Conservation (phyloP, 2,113 vertebrate species). For the Lonchura striata region DNA sequence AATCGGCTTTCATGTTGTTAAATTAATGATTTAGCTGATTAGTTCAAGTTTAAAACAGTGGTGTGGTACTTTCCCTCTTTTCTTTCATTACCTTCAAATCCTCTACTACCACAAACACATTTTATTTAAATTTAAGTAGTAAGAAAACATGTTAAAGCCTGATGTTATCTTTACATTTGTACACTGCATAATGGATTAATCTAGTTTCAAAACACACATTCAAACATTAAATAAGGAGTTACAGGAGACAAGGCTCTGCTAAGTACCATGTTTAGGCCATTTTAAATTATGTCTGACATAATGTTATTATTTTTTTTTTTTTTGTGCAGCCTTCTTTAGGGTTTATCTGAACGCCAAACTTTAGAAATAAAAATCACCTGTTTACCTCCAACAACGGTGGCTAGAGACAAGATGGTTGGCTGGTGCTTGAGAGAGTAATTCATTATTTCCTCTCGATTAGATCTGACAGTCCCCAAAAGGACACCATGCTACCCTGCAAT, state of each 20-base stretch:
- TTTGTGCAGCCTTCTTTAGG: not conserved
- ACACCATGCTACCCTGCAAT: not conserved
- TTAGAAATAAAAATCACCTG: not conserved
- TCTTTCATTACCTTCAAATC: not conserved
- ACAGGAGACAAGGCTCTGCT: not conserved
- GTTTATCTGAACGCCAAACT: not conserved
- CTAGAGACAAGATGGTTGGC: not conserved
- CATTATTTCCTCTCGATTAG: not conserved
- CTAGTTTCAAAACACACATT: not conserved
- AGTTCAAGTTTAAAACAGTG: not conserved
- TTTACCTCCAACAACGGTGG: not conserved
- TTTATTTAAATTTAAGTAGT: not conserved
- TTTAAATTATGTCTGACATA: not conserved
- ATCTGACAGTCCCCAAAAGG: conserved; percentile 4
- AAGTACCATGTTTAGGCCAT: not conserved
- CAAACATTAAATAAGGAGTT: not conserved
- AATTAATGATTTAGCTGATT: not conserved
- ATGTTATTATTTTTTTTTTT: not conserved
- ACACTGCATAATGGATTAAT: not conserved
- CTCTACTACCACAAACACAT: not conserved
- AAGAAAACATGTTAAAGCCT: not conserved
- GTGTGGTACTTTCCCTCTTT: not conserved
- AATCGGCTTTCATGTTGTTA: not conserved
- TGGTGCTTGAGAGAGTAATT: not conserved
- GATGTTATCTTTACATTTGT: not conserved